Evolutionary conservation across 2,888 invertebrate genomes (phyloP), one percentile per base, ranked within the genome.

Genomic region (Anaspis maculata): DNA sequence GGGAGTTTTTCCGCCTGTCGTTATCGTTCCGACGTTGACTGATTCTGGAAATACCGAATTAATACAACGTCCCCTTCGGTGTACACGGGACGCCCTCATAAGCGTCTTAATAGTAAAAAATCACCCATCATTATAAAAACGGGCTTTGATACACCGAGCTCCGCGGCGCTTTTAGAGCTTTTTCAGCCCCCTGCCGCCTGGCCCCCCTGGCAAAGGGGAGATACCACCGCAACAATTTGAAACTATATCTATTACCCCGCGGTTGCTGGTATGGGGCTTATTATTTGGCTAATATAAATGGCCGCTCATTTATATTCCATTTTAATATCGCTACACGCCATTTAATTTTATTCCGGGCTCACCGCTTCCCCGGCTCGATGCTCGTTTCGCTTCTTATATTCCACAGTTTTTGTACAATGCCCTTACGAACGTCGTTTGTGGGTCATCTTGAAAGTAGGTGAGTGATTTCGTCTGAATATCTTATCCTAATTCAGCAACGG

Each of bases 81-180:
- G n/a, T n/a, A 41, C 39, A 5, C 39, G 24, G 32, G 32, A 36
- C 46, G 52, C 56, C 55, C 54, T 56, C 56, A 57, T 57, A 57
- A 34, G 38, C 46, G 52, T 57, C 55, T 56, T 56, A 57, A 57
- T 57, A 57, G 56, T 57, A 57, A 57, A 56, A 57, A 56, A 57
- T 57, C 47, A 53, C 56, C 54, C 48, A 52, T 57, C 57, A 55
- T 57, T 57, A 57, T 49, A 50, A 49, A 41, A 43, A 19, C 19
- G 19, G 46, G 39, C 40, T 48, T 47, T 52, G 51, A 52, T 52
- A 53, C 51, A 34, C 32, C 9, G 24, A 5, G 5, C 10, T 11
- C 12, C 24, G 24, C 7, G 9, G 10, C 24, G 24, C 4, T 19
- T 19, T 19, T 19, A 5, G 45, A 41, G 43, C 38, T n/a, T n/a